These are phyloP conservation scores for Thereva nobilitata DNA, from an alignment of 2,888 invertebrate species.

Conservation along the genomic window DNA sequence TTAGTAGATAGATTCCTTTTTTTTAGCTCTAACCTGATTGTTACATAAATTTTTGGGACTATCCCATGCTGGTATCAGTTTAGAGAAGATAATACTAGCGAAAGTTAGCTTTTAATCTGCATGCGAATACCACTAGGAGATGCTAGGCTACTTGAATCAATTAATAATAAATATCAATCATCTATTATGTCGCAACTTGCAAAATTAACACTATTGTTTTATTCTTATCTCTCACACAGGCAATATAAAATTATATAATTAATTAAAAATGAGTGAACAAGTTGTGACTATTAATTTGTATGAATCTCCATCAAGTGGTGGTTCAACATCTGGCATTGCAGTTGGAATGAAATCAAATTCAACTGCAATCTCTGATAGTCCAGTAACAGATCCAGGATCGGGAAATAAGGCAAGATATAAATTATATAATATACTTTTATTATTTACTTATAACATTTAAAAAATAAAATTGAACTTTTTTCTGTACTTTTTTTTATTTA, in stretches of 20 bases:
- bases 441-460: neutral
- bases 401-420: conserved; percentile 59
- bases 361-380: conserved; percentile 70
- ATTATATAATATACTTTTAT: conserved; percentile 6
- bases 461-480: neutral
- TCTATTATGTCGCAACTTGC: too few species aligned
- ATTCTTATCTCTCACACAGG: too few species aligned
- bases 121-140: too few species aligned
- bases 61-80: too few species aligned
- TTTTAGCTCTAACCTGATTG: too few species aligned
- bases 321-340: neutral
- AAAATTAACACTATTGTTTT: too few species aligned
- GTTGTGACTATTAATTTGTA: conserved; percentile 39
- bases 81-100: too few species aligned
- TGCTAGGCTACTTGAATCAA: too few species aligned
- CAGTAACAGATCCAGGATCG: conserved; percentile 77
- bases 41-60: too few species aligned
- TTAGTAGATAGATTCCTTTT: too few species aligned
- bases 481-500: conserved; percentile 2
- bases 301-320: conserved; percentile 34
- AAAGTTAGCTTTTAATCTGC: too few species aligned
- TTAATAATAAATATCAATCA: too few species aligned
- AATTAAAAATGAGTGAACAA: conserved; percentile 46
- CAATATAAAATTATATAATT: neutral
- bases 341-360: conserved; percentile 50